Conservation (phyloP, 2,888 invertebrate species). For the Sminthurinus aureus region DNA sequence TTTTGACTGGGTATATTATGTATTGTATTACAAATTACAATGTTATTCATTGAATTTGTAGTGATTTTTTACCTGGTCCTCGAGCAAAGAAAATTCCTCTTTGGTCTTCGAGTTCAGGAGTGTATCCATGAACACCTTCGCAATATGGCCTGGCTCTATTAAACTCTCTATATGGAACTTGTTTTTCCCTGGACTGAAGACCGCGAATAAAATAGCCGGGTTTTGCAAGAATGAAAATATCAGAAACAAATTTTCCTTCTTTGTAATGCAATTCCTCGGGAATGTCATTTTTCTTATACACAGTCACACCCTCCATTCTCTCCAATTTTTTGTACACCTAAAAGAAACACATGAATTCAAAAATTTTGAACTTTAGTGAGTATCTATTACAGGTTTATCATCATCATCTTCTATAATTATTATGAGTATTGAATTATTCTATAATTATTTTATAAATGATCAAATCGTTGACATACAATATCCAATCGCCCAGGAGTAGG, state of each 20-base stretch:
- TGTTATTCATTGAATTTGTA: background rate
- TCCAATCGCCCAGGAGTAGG: conserved; percentile 54
- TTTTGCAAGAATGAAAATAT: conserved; percentile 64
- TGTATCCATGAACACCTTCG: conserved; percentile 60
- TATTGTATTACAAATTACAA: background rate
- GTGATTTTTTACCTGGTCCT: conserved; percentile 61
- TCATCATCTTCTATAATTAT: no score
- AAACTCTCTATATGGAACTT: conserved; percentile 40
- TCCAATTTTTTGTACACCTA: conserved; percentile 18
- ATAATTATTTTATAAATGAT: no score
- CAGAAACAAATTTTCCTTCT: conserved; percentile 63
- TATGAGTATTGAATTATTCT: no score
- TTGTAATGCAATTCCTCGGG: conserved; percentile 64
- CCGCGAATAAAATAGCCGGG: conserved; percentile 62
- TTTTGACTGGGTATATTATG: no score
- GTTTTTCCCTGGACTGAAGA: conserved; percentile 44
- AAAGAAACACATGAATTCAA: no score
- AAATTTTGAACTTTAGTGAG: background rate
- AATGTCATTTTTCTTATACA: conserved; percentile 63
- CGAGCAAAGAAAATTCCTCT: conserved; percentile 61
- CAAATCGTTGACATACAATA: conserved; percentile 43
- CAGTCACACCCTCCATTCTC: conserved; percentile 39
- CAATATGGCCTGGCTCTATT: background rate
- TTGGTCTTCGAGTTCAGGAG: conserved; percentile 60
- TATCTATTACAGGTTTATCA: background rate